Evolutionary conservation across 2,797 vertebrate genomes (phyloP), one percentile per base, ranked within the genome.

Genomic region (Propithecus deckenii): DNA sequence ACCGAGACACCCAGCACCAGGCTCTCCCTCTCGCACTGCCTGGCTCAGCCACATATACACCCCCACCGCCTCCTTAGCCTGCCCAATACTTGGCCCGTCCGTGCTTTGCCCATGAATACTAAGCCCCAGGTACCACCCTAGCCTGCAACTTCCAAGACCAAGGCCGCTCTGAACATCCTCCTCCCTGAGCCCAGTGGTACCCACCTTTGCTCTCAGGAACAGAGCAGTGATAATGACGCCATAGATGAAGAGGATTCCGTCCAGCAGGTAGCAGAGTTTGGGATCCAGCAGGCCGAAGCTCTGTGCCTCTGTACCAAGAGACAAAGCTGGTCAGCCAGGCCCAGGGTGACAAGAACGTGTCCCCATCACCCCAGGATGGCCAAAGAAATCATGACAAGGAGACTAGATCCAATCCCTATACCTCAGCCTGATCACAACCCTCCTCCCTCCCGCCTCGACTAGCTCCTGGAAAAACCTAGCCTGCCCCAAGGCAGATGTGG

Each of bases 161-260:
- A 65, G 41, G 25, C 7, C 50, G 14, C 43, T 74, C 35, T 14
- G 38, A 9, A 32, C 43, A 14, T 7, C 28, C 61, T 32, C 59
- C 48, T 71, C 35, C 13, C 30, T 0, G 43, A 46, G n/a, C 65
- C 61, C 63, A 0, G 76, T 1, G 52, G 23, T 1, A 96, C 98
- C 98, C 96, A 99, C 99, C 99, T 99, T 99, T 17, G 98, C 99
- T 78, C 98, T 99, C 96, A 99, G 98, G 96, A 99, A 99, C 98
- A 99, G 98, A 17, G 98, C 99, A 0, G 99, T 99, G 96, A 99
- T 96, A 65, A 99, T 0, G 20, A 99, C 86, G 0, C 99, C 99
- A 0, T 99, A 99, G n/a, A 99, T 63, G 61, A 99, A 98, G n/a
- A 99, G 99, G 97, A 99, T 97, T 1, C 99, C 99, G 25, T 99